A percentile compares a stretch with the other conserved stretches of the same genome.
phyloP scores from a whole-genome alignment of 1,140 invertebrate species.

The Drosophila erecta region DNA sequence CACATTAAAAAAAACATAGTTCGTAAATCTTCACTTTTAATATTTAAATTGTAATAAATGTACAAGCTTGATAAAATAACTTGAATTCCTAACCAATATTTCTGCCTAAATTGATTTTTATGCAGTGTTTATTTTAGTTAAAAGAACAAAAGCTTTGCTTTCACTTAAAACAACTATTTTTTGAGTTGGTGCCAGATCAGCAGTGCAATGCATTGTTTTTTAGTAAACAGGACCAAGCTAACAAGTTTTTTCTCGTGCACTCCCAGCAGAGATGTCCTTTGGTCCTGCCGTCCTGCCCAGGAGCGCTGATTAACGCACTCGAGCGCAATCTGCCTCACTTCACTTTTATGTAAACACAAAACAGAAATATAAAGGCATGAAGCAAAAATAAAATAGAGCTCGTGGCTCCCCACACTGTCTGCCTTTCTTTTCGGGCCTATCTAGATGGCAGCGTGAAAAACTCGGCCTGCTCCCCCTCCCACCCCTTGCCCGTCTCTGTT shows the following conservation, averaged over 20 bases:
- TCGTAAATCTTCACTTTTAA: too few relatives aligned
- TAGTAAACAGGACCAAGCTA: background rate
- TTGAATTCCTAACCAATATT: too few relatives aligned
- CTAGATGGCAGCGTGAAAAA: slow-evolving; percentile 39
- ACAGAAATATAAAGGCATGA: slow-evolving; percentile 78
- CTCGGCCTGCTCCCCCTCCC: background rate
- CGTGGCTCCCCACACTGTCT: slow-evolving; percentile 28
- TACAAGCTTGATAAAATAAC: too few relatives aligned
- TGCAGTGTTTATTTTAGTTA: too few relatives aligned
- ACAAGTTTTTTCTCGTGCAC: slow-evolving; percentile 13
- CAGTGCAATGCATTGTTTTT: background rate
- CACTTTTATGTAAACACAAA: slow-evolving; percentile 83
- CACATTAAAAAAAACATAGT: too few relatives aligned
- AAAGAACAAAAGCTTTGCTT: too few relatives aligned
- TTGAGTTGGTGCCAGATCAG: too few relatives aligned
- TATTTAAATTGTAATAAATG: too few relatives aligned
- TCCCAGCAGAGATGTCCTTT: slow-evolving; percentile 11
- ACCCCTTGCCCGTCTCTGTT: slow-evolving; percentile 3
- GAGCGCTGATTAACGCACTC: slow-evolving; percentile 80
- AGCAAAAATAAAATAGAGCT: slow-evolving; percentile 76
- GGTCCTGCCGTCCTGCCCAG: slow-evolving; percentile 46
- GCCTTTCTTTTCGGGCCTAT: slow-evolving; percentile 34
- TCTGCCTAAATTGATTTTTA: too few relatives aligned
- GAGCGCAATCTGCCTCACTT: slow-evolving; percentile 81
- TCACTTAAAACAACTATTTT: too few relatives aligned